These are phyloP conservation scores for Rhizoglyphus robini DNA, from an alignment of 1,140 invertebrate species.

Conservation along the genomic window DNA sequence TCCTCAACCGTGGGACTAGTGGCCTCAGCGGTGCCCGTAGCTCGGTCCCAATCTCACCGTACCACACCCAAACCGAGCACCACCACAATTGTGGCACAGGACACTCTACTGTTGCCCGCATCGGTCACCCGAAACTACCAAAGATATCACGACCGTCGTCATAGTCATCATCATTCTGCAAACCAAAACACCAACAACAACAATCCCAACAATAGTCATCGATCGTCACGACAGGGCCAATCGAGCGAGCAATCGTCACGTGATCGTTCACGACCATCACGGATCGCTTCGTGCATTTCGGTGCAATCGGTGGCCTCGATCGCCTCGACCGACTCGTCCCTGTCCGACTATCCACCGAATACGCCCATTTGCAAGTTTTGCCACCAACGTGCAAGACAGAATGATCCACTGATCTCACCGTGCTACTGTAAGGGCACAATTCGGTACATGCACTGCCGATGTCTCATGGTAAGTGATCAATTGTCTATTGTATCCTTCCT, in stretches of 20 bases:
- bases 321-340: neutral
- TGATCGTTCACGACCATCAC: neutral
- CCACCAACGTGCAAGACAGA: slow-evolving; percentile 37
- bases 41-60: neutral
- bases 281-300: slow-evolving; percentile 9
- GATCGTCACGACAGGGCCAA: neutral
- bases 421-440: slow-evolving; percentile 43
- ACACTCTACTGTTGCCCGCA: neutral
- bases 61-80: neutral
- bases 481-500: neutral
- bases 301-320: neutral
- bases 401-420: slow-evolving; percentile 40
- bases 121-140: neutral
- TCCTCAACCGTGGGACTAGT: too few relatives aligned
- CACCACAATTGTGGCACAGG: neutral
- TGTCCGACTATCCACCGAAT: slow-evolving; percentile 26
- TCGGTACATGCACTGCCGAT: slow-evolving; percentile 40
- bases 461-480: slow-evolving; percentile 38
- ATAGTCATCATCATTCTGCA: slow-evolving; percentile 1
- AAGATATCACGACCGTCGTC: neutral
- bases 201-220: neutral
- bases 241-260: neutral
- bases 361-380: slow-evolving; percentile 41
- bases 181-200: neutral
- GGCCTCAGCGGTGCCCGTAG: too few relatives aligned